Conservation (phyloP, 2,113 vertebrate genomes). For the Ia io region DNA sequence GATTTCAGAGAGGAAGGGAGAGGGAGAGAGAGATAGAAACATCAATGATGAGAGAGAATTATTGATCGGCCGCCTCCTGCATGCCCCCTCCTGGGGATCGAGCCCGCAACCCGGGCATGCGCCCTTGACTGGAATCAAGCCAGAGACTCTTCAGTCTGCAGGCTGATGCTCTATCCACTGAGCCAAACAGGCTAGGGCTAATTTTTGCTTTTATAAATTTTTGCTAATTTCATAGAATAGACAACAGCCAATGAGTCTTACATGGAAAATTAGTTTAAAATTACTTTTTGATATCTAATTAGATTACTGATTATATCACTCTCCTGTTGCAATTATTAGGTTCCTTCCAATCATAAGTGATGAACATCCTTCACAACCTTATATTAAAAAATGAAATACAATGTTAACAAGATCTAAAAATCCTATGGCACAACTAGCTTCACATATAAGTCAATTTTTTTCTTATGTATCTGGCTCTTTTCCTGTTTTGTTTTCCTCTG, state of each 20-base stretch:
- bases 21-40: too few relatives aligned
- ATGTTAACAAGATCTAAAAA: neutral
- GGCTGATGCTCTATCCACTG: too few relatives aligned
- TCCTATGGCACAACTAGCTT: neutral
- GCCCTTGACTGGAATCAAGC: too few relatives aligned
- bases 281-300: neutral
- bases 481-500: neutral
- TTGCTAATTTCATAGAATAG: neutral
- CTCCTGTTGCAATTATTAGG: neutral
- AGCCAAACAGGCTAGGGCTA: too few relatives aligned
- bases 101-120: too few relatives aligned
- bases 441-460: neutral
- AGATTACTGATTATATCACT: neutral
- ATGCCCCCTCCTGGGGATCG: too few relatives aligned
- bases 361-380: neutral
- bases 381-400: neutral
- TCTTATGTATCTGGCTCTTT: neutral
- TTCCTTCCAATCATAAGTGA: neutral
- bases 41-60: too few relatives aligned
- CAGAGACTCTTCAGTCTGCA: too few relatives aligned
- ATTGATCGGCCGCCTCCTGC: too few relatives aligned
- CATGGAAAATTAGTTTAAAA: neutral
- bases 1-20: too few relatives aligned
- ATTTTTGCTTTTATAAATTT: neutral
- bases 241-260: neutral